These are phyloP conservation scores for Ctena decussata DNA, from an alignment of 2,888 invertebrate species.

Conservation along the genomic window DNA sequence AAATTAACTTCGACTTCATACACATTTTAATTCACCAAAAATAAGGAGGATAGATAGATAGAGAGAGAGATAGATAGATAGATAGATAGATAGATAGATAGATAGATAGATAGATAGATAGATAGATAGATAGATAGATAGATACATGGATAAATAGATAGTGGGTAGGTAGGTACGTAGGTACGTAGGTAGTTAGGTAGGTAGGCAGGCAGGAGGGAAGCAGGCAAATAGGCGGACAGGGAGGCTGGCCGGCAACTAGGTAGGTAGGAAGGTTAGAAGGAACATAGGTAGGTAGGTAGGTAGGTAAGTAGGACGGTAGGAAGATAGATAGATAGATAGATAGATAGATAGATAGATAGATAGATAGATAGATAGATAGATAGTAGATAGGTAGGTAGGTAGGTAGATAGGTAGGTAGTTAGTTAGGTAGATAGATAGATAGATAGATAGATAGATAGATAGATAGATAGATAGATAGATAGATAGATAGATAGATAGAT, in stretches of 20 bases:
- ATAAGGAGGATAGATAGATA: background rate
- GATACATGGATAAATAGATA: background rate
- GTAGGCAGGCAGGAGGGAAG: background rate
- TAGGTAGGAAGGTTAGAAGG: background rate
- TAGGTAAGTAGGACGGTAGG: background rate
- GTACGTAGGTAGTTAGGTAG: constrained; percentile 1
- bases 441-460: too few relatives aligned
- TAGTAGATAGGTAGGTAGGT: background rate
- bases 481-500: too few relatives aligned
- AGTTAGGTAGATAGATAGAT: too few relatives aligned
- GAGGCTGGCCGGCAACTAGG: too few relatives aligned
- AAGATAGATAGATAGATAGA: background rate
- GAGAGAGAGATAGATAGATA: background rate
- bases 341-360: background rate
- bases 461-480: too few relatives aligned
- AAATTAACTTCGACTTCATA: too few relatives aligned
- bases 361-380: background rate
- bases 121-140: background rate
- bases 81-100: background rate
- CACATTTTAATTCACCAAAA: background rate
- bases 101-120: background rate
- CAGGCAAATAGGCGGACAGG: too few relatives aligned
- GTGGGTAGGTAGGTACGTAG: background rate
- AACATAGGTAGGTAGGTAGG: background rate
- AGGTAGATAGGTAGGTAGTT: too few relatives aligned